Evolutionary conservation across 2,797 vertebrate species (phyloP), one percentile per base, ranked within the genome.

Genomic region (Cyclopterus lumpus): DNA sequence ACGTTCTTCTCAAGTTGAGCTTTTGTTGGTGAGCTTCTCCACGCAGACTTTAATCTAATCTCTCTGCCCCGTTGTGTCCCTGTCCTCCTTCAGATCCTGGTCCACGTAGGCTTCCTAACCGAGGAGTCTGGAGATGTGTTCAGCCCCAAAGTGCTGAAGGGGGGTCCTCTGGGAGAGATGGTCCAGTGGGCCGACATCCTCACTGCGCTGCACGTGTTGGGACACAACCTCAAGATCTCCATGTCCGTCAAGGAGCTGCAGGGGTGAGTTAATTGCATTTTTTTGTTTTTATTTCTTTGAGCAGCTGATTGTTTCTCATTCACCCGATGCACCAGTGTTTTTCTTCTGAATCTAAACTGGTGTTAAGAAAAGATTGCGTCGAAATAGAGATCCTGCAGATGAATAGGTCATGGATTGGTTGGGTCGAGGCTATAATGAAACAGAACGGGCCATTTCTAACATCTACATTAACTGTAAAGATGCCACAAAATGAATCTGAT

Each of bases 171-270:
- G 77, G 98, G 98, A 0, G 98, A 99, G 92, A 98, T 99, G 98
- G 98, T 99, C 79, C 98, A 99, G 87, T 99, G 98, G 98, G 98
- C 98, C 0, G 98, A 99, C 91, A 97, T 99, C 83, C 93, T 99
- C 82, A 96, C 97, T 0, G 94, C 96, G 5, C 97, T 99, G 40
- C 97, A 98, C 38, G 92, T 99, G 71, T 94, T 99, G 86, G 98
- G 98, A 81, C 98, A 99, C 82, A 96, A 95, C 90, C 96, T 99
- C 75, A 96, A 94, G 85, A 94, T 98, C 87, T 97, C 97, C 0
- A 93, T 94, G 93, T 94, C 93, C 67, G 94, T 99, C 81, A 99
- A 99, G 90, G 98, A 99, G 75, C 95, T 99, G 61, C 98, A 99
- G 88, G 97, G 97, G 98, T 99, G 90, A 95, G 97, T 95, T 53